Conservation (phyloP, 1,140 invertebrate genomes). For the Trachymyrmex septentrionalis region DNA sequence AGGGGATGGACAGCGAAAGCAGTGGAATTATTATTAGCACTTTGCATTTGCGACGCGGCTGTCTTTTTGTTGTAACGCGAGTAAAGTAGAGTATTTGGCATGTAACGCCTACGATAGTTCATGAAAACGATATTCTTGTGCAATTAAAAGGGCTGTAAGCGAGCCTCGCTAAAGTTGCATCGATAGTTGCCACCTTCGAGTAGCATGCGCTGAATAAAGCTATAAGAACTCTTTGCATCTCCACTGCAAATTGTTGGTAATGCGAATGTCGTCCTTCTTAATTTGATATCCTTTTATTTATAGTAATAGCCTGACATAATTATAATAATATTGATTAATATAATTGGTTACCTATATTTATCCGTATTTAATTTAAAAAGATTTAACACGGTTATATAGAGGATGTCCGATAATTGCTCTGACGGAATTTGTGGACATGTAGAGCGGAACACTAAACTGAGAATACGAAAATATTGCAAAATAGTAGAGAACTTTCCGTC, state of each 20-base stretch:
- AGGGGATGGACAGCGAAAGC: conserved; percentile 57
- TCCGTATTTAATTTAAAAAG: not conserved
- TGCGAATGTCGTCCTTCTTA: conserved; percentile 8
- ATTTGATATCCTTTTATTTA: conserved; percentile 17
- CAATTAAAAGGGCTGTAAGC: conserved; percentile 6
- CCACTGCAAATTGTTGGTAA: conserved; percentile 30
- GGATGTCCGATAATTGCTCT: no score
- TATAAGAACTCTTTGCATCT: conserved; percentile 45
- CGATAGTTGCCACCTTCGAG: conserved; percentile 34
- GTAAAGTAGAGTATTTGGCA: conserved; percentile 38
- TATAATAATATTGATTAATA: conserved; percentile 21
- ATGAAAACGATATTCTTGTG: conserved; percentile 4
- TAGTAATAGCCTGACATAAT: conserved; percentile 2
- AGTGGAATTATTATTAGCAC: conserved; percentile 36
- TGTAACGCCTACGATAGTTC: conserved; percentile 21
- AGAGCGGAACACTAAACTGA: no score
- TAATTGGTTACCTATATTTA: not conserved
- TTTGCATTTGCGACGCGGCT: conserved; percentile 30
- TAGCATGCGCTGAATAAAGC: conserved; percentile 46
- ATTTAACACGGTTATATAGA: not conserved
- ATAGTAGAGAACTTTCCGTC: no score
- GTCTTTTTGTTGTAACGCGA: not conserved
- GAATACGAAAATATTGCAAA: no score
- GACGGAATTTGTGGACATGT: no score
- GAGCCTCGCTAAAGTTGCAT: conserved; percentile 24